Percentiles rank a stretch among this genome's conserved stretches.
Conservation (phyloP, 30 jellyfish, hydroid and myxozoan species). For the Chrysaora quinquecirrha region DNA sequence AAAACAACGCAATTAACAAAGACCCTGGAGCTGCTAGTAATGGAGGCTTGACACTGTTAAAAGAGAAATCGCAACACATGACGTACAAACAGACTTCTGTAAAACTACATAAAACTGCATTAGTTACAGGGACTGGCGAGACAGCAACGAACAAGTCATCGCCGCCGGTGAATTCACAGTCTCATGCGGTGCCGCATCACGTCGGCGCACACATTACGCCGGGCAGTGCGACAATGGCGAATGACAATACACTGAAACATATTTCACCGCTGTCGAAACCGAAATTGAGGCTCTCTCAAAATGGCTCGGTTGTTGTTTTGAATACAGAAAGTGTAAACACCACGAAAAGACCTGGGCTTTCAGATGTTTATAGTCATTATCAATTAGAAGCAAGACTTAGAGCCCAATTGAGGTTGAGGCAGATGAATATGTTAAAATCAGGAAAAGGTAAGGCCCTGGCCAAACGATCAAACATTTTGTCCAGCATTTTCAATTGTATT, state of each 20-base stretch:
- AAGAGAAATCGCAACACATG: background rate
- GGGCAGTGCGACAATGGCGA: slow-evolving; percentile 2
- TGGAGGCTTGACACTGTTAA: background rate
- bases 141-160: background rate
- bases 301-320: slow-evolving; percentile 54
- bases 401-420: slow-evolving; percentile 22
- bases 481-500: too few species aligned
- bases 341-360: slow-evolving; percentile 21
- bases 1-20: background rate
- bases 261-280: slow-evolving; percentile 56
- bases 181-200: background rate
- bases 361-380: slow-evolving; percentile 23
- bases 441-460: slow-evolving; percentile 57
- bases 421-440: slow-evolving; percentile 10
- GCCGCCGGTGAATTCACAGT: background rate
- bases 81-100: background rate
- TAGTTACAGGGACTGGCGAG: background rate
- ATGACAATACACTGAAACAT: slow-evolving; percentile 16
- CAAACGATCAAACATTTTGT: too few species aligned
- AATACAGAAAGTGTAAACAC: slow-evolving; percentile 1
- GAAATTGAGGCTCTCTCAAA: slow-evolving; percentile 30
- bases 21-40: background rate
- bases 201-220: slow-evolving; percentile 50
- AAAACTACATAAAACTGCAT: background rate
- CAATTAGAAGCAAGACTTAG: slow-evolving; percentile 15